Conservation (phyloP, 2,888 invertebrate species). For the Xylophagus ater region DNA sequence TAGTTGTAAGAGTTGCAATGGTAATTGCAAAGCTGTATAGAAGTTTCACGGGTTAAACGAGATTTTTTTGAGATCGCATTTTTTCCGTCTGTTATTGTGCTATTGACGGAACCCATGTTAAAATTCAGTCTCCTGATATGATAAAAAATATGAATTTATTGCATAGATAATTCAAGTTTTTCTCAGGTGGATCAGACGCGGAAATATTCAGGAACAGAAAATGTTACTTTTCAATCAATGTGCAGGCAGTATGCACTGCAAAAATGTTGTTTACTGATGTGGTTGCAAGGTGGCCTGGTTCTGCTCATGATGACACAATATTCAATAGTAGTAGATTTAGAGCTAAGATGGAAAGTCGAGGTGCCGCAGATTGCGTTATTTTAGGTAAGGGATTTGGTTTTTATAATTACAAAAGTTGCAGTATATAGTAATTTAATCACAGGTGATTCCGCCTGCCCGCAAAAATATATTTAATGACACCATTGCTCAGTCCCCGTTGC, state of each 20-base stretch:
- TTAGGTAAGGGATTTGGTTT: neutral
- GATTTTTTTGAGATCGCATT: neutral
- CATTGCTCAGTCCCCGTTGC: neutral
- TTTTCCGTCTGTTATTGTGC: neutral
- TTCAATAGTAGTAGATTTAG: neutral
- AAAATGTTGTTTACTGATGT: constrained; percentile 5
- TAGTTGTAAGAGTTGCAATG: neutral
- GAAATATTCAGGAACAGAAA: constrained; percentile 8
- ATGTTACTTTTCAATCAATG: constrained; percentile 6
- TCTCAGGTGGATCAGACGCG: constrained; percentile 3
- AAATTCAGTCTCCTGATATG: neutral
- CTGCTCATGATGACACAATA: constrained; percentile 5
- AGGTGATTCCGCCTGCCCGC: neutral
- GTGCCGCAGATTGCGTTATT: neutral
- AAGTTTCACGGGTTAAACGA: neutral
- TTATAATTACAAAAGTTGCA: too few species aligned
- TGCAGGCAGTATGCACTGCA: constrained; percentile 2
- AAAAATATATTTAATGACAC: neutral
- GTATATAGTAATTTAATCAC: too few species aligned
- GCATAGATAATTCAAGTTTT: too few species aligned
- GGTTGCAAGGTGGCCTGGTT: neutral
- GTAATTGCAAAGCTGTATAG: neutral
- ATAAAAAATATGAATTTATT: too few species aligned
- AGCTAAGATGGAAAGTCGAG: neutral
- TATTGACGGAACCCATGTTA: neutral